phyloP scores from a whole-genome alignment of 1,140 invertebrate genomes.

The Drosophila equinoxialis region DNA sequence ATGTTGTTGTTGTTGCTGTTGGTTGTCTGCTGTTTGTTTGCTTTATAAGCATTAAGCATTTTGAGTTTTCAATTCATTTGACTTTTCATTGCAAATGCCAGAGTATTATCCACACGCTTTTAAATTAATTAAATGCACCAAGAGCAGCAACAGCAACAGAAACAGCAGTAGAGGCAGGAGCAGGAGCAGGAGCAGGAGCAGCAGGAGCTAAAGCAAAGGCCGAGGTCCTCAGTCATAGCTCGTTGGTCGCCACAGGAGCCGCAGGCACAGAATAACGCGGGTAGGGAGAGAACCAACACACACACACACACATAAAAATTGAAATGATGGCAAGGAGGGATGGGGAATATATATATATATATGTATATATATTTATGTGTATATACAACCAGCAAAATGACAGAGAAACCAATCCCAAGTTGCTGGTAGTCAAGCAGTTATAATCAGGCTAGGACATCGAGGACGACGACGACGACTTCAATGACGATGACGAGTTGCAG shows the following conservation, averaged over 20 bases:
- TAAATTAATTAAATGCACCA: conserved; percentile 78
- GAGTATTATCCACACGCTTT: conserved; percentile 80
- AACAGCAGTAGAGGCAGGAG: not conserved
- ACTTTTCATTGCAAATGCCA: conserved; percentile 79
- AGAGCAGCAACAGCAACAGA: conserved; percentile 25
- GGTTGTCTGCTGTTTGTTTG: conserved; percentile 32
- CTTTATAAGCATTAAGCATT: conserved; percentile 68
- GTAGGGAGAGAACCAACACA: conserved; percentile 5
- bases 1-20: conserved; percentile 26
- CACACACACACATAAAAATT: not conserved
- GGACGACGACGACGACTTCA: conserved; percentile 17
- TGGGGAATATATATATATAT: not conserved
- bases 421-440: conserved; percentile 63
- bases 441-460: conserved; percentile 48
- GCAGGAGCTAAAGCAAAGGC: conserved; percentile 13
- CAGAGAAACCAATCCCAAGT: conserved; percentile 39
- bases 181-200: not conserved
- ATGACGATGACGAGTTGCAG: conserved; percentile 17
- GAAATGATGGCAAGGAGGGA: conserved; percentile 3
- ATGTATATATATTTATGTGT: not conserved
- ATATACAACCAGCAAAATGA: conserved; percentile 10
- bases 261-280: conserved; percentile 8
- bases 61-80: conserved; percentile 79
- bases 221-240: conserved; percentile 5
- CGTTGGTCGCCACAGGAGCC: conserved; percentile 15